Evolutionary conservation across 92 coral and sea anemone species (phyloP).

Genomic region (Phenganax marumi): DNA sequence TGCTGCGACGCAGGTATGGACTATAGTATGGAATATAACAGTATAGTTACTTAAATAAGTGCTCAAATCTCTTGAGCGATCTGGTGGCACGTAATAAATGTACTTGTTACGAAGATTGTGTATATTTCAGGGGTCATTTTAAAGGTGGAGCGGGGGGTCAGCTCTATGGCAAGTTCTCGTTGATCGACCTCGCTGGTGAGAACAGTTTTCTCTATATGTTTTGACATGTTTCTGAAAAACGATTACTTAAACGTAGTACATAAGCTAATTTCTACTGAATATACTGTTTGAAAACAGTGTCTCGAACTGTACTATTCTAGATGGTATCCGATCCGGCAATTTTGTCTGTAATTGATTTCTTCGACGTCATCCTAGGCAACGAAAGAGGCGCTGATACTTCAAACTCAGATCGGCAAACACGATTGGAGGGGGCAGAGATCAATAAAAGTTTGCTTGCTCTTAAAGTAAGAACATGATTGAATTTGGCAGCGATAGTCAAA

Average conservation of each 20-base stretch:
- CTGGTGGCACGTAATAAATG: not conserved
- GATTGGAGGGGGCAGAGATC: conserved; percentile 96
- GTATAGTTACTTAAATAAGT: not conserved
- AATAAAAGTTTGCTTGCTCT: conserved; percentile 94
- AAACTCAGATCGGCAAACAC: conserved; percentile 86
- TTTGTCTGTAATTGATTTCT: not conserved
- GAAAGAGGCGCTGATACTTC: conserved; percentile 98
- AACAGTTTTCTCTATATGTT: not conserved
- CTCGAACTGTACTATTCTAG: not conserved
- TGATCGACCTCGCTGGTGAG: conserved; percentile 94
- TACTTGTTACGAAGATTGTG: too few species aligned
- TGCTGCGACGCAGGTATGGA: conserved; percentile 83
- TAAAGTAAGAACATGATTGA: conserved; percentile 55
- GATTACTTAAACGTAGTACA: too few species aligned
- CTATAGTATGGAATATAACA: not conserved
- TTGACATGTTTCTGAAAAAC: not conserved
- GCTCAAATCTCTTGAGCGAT: not conserved
- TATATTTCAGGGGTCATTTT: conserved; percentile 68
- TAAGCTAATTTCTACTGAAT: too few species aligned
- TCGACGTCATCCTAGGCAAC: conserved; percentile 58
- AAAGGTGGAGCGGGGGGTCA: conserved; percentile 98
- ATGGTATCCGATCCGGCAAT: not conserved
- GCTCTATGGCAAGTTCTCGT: conserved; percentile 90
- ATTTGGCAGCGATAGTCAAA: too few species aligned
- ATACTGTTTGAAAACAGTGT: not conserved